These are phyloP conservation scores for Aphyosemion australe DNA, from an alignment of 2,113 vertebrate genomes.

Conservation along the genomic window DNA sequence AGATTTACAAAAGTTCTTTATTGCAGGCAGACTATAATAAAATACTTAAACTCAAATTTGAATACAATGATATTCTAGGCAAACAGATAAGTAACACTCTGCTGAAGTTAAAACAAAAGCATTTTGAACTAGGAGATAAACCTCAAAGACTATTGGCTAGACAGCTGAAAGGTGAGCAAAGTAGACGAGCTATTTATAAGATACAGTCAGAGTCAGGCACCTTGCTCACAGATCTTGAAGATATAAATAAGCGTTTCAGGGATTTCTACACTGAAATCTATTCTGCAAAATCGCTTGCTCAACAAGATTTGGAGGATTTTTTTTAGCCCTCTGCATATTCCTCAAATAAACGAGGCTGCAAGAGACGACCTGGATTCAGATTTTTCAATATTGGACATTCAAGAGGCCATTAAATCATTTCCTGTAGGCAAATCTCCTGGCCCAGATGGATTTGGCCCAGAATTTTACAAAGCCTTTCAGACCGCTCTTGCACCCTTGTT, in stretches of 20 bases:
- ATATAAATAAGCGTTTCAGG: neutral
- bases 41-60: neutral
- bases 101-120: neutral
- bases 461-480: neutral
- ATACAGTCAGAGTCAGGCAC: neutral
- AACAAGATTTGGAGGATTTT: neutral
- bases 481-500: neutral
- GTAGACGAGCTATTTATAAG: neutral
- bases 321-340: neutral
- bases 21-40: neutral
- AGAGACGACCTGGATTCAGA: neutral
- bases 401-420: neutral
- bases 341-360: neutral
- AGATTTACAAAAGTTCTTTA: too few species aligned
- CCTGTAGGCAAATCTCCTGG: neutral
- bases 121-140: neutral
- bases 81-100: neutral
- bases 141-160: neutral
- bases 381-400: neutral
- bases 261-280: neutral
- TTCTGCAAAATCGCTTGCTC: neutral
- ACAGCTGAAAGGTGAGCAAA: neutral
- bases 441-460: neutral
- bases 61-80: neutral
- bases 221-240: neutral